These are phyloP conservation scores for Daubentonia madagascariensis DNA, from an alignment of 2,113 vertebrate species.

Conservation along the genomic window DNA sequence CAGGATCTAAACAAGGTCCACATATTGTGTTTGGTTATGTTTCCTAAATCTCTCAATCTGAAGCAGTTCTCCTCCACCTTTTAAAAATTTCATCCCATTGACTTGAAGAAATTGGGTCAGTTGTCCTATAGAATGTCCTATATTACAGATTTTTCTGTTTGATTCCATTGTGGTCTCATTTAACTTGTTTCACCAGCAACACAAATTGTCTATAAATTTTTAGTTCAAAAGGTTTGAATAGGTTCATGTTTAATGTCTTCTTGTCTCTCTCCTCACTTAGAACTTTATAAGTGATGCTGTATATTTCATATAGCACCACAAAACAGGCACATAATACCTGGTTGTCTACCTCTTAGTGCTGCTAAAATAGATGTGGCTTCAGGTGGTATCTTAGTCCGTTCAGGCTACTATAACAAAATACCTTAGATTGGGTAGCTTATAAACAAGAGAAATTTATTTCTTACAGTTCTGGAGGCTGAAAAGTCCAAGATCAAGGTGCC, in stretches of 20 bases:
- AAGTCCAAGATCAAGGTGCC: background rate
- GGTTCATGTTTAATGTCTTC: background rate
- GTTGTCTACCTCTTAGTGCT: background rate
- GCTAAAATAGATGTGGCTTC: background rate
- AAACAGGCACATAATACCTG: background rate
- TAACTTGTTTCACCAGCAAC: background rate
- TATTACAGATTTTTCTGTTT: background rate
- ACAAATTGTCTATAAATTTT: background rate
- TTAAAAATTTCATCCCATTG: background rate
- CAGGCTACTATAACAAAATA: background rate
- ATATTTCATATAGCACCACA: background rate
- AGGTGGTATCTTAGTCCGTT: background rate
- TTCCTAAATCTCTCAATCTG: background rate
- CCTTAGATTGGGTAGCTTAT: background rate
- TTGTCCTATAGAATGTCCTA: background rate
- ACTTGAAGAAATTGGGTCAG: background rate
- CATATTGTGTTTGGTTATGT: background rate
- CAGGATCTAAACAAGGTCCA: background rate
- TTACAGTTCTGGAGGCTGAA: background rate
- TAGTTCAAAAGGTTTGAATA: background rate
- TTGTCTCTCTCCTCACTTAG: background rate
- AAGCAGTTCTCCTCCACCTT: background rate
- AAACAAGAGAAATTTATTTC: background rate
- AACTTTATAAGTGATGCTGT: background rate
- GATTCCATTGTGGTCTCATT: background rate